Base-by-base conservation (phyloP, 2,113 vertebrate species). In the Pungitius pungitius region DNA sequence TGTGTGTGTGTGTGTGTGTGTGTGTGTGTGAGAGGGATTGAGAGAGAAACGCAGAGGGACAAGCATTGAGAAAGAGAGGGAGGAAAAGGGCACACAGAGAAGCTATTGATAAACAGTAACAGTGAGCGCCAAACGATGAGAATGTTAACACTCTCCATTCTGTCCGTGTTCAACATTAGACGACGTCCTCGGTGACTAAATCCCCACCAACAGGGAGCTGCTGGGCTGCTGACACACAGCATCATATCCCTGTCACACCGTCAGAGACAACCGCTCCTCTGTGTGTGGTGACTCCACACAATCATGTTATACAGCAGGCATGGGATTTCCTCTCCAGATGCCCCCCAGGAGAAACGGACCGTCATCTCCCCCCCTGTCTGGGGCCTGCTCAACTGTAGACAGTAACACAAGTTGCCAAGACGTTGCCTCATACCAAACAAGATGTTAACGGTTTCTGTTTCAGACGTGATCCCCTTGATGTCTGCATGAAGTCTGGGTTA, bases 41-140 rank as follows among this genome's bases (percentile, higher is more conserved):
- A 66, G 61, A 37, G 66, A 17, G 65, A 77, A 22, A 60, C 26
- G 76, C 54, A 81, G 58, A 72, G 56, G 52, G 51, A 74, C 61
- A 42, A 73, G 75, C 60, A 64, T 13, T 61, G 66, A 71, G 63
- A 75, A 47, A 60, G 52, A 62, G 65, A 52, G 59, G 45, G 77
- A 77, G 69, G 73, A 80, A 59, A 80, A 51, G 75, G 47, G 82
- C 73, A 81, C 78, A 92, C 89, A 92, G 86, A 89, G 91, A 83
- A 64, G 85, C 88, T 82, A 91, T 91, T 92, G 89, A 92, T 89
- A 66, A 86, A 75, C 39, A 65, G 73, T 81, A 69, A 87, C 83
- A 87, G 69, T 79, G 78, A 81, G 81, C 73, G 78, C 75, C 56
- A 57, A 82, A 78, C 2, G 43, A 78, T 77, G 35, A 42, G 79